These are phyloP conservation scores for Steinernema hermaphroditum DNA, from an alignment of 2,888 invertebrate genomes.

Conservation along the genomic window DNA sequence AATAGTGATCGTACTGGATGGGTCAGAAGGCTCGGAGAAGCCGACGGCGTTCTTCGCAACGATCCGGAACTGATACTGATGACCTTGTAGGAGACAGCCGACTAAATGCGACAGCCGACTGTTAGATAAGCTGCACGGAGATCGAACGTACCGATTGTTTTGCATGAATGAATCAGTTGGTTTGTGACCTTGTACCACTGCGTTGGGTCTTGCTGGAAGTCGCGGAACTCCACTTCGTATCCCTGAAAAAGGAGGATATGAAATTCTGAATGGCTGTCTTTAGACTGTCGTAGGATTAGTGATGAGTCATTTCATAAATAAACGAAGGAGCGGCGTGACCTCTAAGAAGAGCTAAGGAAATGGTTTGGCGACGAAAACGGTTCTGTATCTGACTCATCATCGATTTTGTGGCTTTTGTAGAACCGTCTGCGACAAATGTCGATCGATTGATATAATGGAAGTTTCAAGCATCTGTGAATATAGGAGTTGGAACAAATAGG, in stretches of 20 bases:
- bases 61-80: conserved; percentile 65
- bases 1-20: conserved; percentile 60
- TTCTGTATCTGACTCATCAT: too few species aligned
- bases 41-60: conserved; percentile 65
- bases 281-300: background rate
- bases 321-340: too few species aligned
- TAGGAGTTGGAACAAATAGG: too few species aligned
- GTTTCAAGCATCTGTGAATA: too few species aligned
- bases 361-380: too few species aligned
- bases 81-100: conserved; percentile 61
- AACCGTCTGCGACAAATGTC: too few species aligned
- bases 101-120: conserved; percentile 45
- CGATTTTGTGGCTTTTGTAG: too few species aligned
- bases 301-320: background rate
- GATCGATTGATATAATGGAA: too few species aligned
- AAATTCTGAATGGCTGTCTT: background rate
- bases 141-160: conserved; percentile 58
- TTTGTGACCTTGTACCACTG: conserved; percentile 66
- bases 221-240: conserved; percentile 66
- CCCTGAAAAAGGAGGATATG: conserved; percentile 48
- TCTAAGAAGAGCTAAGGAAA: too few species aligned
- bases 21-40: conserved; percentile 62
- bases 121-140: background rate
- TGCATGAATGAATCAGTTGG: conserved; percentile 62
- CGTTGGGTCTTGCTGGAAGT: conserved; percentile 59